These are phyloP conservation scores for Conus ventricosus DNA, from an alignment of 1,140 invertebrate species.

Conservation along the genomic window DNA sequence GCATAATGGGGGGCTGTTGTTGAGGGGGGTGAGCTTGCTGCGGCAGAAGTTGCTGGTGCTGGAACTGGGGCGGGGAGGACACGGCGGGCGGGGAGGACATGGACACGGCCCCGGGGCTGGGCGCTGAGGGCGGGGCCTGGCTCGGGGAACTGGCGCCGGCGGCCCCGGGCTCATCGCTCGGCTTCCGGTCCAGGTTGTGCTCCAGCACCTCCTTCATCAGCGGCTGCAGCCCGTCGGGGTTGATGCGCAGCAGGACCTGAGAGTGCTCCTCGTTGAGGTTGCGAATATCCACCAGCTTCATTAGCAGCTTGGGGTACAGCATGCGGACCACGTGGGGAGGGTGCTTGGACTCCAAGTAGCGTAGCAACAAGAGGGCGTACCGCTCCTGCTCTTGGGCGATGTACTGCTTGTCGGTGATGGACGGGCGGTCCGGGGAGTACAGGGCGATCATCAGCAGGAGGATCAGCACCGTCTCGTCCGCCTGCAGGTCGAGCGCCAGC, in stretches of 20 bases:
- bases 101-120: not conserved
- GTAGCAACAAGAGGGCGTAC: constrained; percentile 75
- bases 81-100: not conserved
- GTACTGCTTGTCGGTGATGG: constrained; percentile 71
- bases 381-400: constrained; percentile 76
- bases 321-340: constrained; percentile 67
- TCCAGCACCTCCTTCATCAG: constrained; percentile 75
- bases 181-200: constrained; percentile 63
- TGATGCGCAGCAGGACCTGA: constrained; percentile 75
- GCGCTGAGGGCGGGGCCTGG: not conserved
- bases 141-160: not conserved
- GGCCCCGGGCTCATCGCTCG: constrained; percentile 28
- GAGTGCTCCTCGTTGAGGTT: constrained; percentile 78
- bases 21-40: not conserved
- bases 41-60: constrained; percentile 11
- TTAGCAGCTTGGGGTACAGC: constrained; percentile 77
- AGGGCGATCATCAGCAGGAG: constrained; percentile 76
- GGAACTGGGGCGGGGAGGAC: constrained; percentile 17
- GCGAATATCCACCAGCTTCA: constrained; percentile 77
- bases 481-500: constrained; percentile 73
- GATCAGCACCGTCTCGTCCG: constrained; percentile 77
- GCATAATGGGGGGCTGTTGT: constrained; percentile 6
- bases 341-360: constrained; percentile 76
- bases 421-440: constrained; percentile 76
- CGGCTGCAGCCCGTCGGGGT: constrained; percentile 74